Percentiles rank a stretch among this genome's conserved stretches.
Evolutionary conservation across 2,113 vertebrate species (phyloP).

Genomic region (Egretta garzetta): DNA sequence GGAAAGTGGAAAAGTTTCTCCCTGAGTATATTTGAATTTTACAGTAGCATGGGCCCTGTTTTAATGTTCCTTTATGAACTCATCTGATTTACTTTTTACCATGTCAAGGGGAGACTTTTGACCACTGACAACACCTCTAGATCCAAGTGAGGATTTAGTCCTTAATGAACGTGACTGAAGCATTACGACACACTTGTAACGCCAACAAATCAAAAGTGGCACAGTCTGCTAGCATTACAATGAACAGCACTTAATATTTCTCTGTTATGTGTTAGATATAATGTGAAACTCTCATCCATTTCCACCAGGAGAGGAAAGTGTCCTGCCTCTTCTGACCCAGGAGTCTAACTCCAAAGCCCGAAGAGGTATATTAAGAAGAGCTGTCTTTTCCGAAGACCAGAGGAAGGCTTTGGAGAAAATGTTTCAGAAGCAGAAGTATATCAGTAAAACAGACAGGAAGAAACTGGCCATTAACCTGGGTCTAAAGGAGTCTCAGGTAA

Average conservation of each 20-base stretch:
- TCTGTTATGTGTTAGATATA: neutral
- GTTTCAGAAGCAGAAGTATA: conserved; percentile 96
- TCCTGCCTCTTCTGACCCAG: conserved; percentile 82
- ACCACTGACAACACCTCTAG: neutral
- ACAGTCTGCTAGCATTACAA: neutral
- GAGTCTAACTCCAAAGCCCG: conserved; percentile 84
- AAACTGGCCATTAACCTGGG: conserved; percentile 89
- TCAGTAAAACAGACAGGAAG: conserved; percentile 95
- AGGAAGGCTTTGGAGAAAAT: conserved; percentile 94
- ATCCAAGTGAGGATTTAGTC: conserved; percentile 9
- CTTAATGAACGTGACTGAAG: neutral
- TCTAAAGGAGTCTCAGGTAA: conserved; percentile 97
- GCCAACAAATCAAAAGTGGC: conserved; percentile 1
- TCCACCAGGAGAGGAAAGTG: conserved; percentile 78
- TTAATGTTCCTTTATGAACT: conserved; percentile 5
- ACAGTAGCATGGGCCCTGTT: neutral
- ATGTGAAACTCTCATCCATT: neutral
- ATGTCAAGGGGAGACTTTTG: neutral
- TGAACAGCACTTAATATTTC: neutral
- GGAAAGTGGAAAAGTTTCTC: neutral
- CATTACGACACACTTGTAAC: neutral
- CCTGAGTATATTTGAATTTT: conserved; percentile 3
- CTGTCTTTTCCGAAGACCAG: conserved; percentile 96
- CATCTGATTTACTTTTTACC: conserved; percentile 27
- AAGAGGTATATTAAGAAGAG: conserved; percentile 92